phyloP scores from a whole-genome alignment of 2,888 invertebrate species.

The Axea sp. region DNA sequence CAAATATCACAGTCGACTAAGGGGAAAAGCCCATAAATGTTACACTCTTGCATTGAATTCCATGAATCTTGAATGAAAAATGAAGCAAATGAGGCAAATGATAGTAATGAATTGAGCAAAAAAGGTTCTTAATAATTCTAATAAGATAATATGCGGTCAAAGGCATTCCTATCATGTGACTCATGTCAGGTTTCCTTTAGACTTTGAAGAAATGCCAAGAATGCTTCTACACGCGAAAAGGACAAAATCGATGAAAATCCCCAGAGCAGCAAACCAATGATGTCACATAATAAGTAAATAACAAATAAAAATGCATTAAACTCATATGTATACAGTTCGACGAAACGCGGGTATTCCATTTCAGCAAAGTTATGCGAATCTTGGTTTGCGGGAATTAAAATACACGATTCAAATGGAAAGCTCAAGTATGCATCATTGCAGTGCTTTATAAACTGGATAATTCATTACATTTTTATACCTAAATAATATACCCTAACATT shows the following conservation, averaged over 20 bases:
- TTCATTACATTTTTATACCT: no score
- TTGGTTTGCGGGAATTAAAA: conserved; percentile 73
- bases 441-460: conserved; percentile 23
- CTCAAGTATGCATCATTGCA: conserved; percentile 70
- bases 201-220: conserved; percentile 42
- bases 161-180: conserved; percentile 45
- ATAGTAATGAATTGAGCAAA: conserved; percentile 42
- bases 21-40: conserved; percentile 22
- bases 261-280: conserved; percentile 17
- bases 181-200: conserved; percentile 27
- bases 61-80: conserved; percentile 29
- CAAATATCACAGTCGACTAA: not conserved
- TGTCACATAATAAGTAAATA: conserved; percentile 40
- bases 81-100: conserved; percentile 36
- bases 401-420: conserved; percentile 65
- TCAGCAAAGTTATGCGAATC: no score
- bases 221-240: conserved; percentile 38
- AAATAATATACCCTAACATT: no score
- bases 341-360: no score
- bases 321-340: no score
- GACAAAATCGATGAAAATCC: conserved; percentile 42
- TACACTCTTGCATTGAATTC: no score
- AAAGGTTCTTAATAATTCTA: conserved; percentile 50
- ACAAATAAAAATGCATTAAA: no score
- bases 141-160: conserved; percentile 48